phyloP scores from a whole-genome alignment of 2,888 invertebrate genomes.

The Uloborus plumipes region DNA sequence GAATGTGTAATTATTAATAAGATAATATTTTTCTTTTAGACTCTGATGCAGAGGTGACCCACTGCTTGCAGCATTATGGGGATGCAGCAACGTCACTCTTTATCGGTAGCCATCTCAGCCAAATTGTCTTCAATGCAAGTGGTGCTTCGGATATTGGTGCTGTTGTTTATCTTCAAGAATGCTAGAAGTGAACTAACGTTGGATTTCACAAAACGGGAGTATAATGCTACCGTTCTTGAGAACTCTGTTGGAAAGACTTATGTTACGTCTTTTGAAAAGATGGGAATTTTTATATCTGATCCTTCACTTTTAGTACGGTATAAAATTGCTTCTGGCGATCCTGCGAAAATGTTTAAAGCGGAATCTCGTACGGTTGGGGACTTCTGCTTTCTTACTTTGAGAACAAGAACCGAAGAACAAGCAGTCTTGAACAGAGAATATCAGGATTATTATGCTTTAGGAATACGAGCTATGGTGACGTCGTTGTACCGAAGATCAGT shows the following conservation, averaged over 20 bases:
- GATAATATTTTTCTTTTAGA: constrained; percentile 12
- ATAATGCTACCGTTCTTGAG: constrained; percentile 93
- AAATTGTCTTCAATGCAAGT: constrained; percentile 1
- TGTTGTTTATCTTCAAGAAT: neutral
- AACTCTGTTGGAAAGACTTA: constrained; percentile 93
- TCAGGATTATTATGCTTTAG: constrained; percentile 84
- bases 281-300: constrained; percentile 80
- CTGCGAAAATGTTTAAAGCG: constrained; percentile 91
- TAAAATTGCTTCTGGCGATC: constrained; percentile 88
- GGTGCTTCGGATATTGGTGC: constrained; percentile 28
- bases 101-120: constrained; percentile 5
- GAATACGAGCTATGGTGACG: constrained; percentile 79
- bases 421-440: constrained; percentile 94
- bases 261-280: constrained; percentile 80
- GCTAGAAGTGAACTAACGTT: constrained; percentile 33
- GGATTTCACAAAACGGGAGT: constrained; percentile 79
- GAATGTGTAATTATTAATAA: too few relatives aligned
- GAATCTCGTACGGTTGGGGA: constrained; percentile 90
- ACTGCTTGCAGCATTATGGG: constrained; percentile 34
- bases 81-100: constrained; percentile 35
- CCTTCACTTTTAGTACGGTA: constrained; percentile 78
- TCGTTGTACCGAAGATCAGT: constrained; percentile 74
- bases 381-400: constrained; percentile 91
- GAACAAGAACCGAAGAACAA: constrained; percentile 88
- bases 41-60: constrained; percentile 56